Evolutionary conservation across 2,113 vertebrate genomes (phyloP).

Genomic region (Rhadina sibilatrix): DNA sequence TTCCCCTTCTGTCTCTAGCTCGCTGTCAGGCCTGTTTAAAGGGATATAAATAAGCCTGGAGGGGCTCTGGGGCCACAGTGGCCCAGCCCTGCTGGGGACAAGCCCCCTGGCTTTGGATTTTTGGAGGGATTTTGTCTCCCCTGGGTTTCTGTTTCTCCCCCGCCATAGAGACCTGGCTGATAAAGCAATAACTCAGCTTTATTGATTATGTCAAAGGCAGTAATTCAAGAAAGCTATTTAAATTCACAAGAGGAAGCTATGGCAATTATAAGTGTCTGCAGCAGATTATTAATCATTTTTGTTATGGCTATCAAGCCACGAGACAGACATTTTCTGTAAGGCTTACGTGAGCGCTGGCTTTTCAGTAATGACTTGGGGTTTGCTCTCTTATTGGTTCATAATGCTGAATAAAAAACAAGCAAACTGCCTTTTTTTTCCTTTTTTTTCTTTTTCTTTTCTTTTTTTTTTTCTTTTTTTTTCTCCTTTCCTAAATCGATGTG

Average conservation of each 20-base stretch:
- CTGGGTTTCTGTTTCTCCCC: neutral
- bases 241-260: conserved; percentile 68
- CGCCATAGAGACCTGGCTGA: neutral
- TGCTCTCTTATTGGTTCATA: neutral
- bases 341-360: neutral
- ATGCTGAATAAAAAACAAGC: neutral
- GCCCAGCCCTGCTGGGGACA: neutral
- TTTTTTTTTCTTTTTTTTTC: neutral
- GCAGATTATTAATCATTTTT: conserved; percentile 69
- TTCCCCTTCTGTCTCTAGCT: neutral
- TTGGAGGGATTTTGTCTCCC: neutral
- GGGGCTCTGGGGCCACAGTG: neutral
- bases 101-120: neutral
- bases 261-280: conserved; percentile 65
- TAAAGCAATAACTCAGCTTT: conserved; percentile 57
- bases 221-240: conserved; percentile 70
- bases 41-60: neutral
- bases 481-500: neutral
- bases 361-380: conserved; percentile 4
- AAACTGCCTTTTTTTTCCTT: neutral
- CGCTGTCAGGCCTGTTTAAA: neutral
- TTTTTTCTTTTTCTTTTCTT: neutral
- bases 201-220: conserved; percentile 68
- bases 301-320: conserved; percentile 50
- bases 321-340: conserved; percentile 57